These are phyloP conservation scores for Centropus bengalensis DNA, from an alignment of 2,113 vertebrate species.

Conservation along the genomic window DNA sequence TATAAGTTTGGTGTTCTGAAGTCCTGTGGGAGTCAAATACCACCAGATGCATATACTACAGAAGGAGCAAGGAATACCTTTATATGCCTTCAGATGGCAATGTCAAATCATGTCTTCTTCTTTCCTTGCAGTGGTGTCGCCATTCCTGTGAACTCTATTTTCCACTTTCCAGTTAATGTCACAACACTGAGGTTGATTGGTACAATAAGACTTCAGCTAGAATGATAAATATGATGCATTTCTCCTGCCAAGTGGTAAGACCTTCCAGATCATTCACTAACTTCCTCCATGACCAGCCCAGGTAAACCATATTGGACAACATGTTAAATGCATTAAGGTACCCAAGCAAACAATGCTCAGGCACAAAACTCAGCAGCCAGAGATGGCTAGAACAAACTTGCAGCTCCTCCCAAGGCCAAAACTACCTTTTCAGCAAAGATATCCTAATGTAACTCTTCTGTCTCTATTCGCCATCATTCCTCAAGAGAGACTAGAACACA, in stretches of 20 bases:
- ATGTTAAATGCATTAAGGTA: background rate
- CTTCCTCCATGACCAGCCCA: background rate
- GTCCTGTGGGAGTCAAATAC: background rate
- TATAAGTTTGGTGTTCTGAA: background rate
- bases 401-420: background rate
- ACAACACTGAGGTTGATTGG: background rate
- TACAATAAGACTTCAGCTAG: background rate
- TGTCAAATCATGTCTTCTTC: background rate
- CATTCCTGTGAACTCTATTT: background rate
- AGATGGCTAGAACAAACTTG: background rate
- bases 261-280: background rate
- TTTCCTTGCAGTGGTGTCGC: background rate
- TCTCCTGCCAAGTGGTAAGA: background rate
- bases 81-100: background rate
- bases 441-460: background rate
- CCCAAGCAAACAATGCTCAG: background rate
- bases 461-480: background rate
- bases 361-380: background rate
- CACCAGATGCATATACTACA: rapidly evolving
- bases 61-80: background rate
- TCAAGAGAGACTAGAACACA: background rate
- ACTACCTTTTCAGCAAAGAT: background rate
- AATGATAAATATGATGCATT: background rate
- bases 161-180: background rate
- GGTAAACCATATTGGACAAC: background rate